Evolutionary conservation across 2,797 vertebrate species (phyloP).

Genomic region (Loris lydekkerianus): DNA sequence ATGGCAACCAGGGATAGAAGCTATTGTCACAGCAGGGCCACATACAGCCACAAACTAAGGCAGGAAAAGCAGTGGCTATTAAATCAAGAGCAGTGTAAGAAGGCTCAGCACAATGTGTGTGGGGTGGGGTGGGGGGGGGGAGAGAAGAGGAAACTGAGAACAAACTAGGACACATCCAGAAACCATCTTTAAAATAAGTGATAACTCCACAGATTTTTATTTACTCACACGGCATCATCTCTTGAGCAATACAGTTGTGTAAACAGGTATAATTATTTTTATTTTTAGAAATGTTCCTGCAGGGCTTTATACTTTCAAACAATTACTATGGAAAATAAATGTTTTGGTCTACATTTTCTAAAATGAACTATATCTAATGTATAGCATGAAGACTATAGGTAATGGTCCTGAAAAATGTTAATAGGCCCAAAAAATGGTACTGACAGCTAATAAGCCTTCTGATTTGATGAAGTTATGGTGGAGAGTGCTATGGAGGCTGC

Average conservation of each 20-base stretch:
- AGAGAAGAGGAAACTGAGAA: neutral
- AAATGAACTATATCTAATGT: neutral
- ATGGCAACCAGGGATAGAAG: neutral
- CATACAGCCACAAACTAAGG: neutral
- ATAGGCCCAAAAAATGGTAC: neutral
- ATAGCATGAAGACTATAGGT: neutral
- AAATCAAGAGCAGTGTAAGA: neutral
- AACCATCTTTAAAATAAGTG: neutral
- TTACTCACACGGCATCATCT: neutral
- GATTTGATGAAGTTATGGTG: neutral
- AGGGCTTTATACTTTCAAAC: slow-evolving; percentile 2
- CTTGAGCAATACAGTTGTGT: neutral
- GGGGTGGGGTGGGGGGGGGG: accelerated
- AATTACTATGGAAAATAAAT: neutral
- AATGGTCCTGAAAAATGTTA: neutral
- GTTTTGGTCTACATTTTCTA: neutral
- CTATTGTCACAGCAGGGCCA: neutral
- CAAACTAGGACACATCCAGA: neutral
- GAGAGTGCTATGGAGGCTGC: neutral
- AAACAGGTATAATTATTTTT: neutral
- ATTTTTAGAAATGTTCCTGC: neutral
- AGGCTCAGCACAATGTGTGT: neutral
- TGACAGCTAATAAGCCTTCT: neutral
- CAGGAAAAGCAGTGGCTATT: neutral
- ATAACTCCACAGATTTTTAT: neutral